These are phyloP conservation scores for Lacerta viridis DNA, from an alignment of 2,797 vertebrate species.

Conservation along the genomic window DNA sequence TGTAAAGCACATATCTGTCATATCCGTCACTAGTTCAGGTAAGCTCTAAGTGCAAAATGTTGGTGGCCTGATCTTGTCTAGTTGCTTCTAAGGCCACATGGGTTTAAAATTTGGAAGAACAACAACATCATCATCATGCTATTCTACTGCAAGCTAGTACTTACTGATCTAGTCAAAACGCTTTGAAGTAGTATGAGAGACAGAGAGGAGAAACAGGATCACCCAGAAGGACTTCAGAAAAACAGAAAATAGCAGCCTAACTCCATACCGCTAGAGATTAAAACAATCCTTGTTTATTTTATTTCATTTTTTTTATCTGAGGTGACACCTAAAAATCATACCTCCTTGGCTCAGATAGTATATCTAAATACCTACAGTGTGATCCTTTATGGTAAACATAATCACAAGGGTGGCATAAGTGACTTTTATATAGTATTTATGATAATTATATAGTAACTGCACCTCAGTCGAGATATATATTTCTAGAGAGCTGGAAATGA, in stretches of 20 bases:
- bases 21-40: not conserved
- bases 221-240: not conserved
- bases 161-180: conserved; percentile 22
- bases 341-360: conserved; percentile 56
- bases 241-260: not conserved
- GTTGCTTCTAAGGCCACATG: conserved; percentile 19
- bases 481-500: conserved; percentile 48
- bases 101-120: not conserved
- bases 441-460: conserved; percentile 53
- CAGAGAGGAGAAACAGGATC: not conserved
- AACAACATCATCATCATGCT: not conserved
- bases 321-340: conserved; percentile 55
- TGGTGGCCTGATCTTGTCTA: conserved; percentile 1
- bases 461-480: conserved; percentile 47
- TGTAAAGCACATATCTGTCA: not conserved
- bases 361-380: conserved; percentile 59
- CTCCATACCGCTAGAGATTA: conserved; percentile 26
- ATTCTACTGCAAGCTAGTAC: fast-evolving
- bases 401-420: conserved; percentile 55
- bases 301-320: conserved; percentile 42
- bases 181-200: not conserved
- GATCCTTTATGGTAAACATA: conserved; percentile 51
- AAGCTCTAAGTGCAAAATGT: not conserved
- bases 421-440: conserved; percentile 49
- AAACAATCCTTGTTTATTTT: conserved; percentile 40